Conservation (phyloP, 2,888 invertebrate genomes). For the Ochlodes sylvanus region DNA sequence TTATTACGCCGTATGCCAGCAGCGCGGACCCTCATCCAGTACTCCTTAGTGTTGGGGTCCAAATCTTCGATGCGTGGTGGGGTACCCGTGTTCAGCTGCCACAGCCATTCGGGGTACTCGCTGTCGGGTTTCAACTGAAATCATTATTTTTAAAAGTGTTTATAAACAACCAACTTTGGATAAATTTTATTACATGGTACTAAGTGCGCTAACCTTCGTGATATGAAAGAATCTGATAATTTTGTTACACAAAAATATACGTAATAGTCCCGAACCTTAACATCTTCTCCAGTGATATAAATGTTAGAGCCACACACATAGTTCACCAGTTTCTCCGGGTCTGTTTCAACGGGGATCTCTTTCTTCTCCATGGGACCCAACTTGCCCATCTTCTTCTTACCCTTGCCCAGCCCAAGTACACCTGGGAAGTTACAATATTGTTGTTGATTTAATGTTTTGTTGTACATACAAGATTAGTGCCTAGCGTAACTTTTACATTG, state of each 20-base stretch:
- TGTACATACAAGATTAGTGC: too few relatives aligned
- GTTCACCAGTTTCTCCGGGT: slow-evolving; percentile 89
- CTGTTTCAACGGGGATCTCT: slow-evolving; percentile 93
- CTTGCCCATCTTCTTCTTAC: slow-evolving; percentile 87
- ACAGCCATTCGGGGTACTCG: slow-evolving; percentile 97
- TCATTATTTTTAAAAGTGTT: not conserved
- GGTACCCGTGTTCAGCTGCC: slow-evolving; percentile 88
- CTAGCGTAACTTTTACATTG: too few relatives aligned
- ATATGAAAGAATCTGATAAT: too few relatives aligned
- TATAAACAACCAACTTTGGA: too few relatives aligned
- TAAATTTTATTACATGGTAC: too few relatives aligned
- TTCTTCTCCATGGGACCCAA: slow-evolving; percentile 88
- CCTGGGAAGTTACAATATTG: slow-evolving; percentile 53
- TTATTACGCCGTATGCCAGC: slow-evolving; percentile 87
- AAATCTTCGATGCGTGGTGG: slow-evolving; percentile 89
- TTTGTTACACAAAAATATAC: too few relatives aligned
- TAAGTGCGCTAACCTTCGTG: too few relatives aligned
- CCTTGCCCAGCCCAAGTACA: slow-evolving; percentile 81
- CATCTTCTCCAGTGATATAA: slow-evolving; percentile 91
- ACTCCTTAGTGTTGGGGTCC: slow-evolving; percentile 91
- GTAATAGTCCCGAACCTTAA: slow-evolving; percentile 79
- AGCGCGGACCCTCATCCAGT: slow-evolving; percentile 91
- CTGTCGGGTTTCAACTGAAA: slow-evolving; percentile 67
- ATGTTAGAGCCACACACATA: slow-evolving; percentile 95
- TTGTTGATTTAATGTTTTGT: not conserved